Base-by-base conservation (phyloP, 1,140 invertebrate genomes). In the Pseudobourletiella spinata region DNA sequence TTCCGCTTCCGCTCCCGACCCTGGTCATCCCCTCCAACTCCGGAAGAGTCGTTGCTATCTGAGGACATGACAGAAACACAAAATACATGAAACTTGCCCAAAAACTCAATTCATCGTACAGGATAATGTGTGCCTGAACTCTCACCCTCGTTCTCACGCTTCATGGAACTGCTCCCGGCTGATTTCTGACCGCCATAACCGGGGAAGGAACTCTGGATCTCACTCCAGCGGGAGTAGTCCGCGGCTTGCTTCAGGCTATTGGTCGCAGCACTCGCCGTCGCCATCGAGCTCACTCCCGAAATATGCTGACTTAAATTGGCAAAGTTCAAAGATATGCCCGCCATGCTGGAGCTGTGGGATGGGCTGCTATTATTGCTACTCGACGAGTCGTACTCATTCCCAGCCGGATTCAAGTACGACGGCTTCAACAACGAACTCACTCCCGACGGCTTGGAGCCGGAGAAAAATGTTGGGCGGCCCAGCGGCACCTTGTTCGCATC, bases 1-100 rank as follows among this genome's bases (percentile, higher is more conserved):
- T 83, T 84, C 70, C 86, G 81, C 32, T 65, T 51, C 6, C 24
- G 20, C 4, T 52, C 58, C 11, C 63, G 8, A 14, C 59, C 57
- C 16, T 48, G 15, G 48, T 66, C 68, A 3, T 42, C 51, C 20
- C 28, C 24, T 0, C 6, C 43, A 16, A 11, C 25, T 0, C 42
- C 63, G 54, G 22, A 22, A 6, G 44, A 48, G 22, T 48, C 44
- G 44, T 18, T 48, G 22, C 44, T 48, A 22, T 48, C 44, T 48
- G 44, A 8, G 6, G n/a, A 39, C n/a, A 39, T 11, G n/a, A 11
- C 11, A 39, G 11, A 39, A 39, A 11, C n/a, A 11, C 11, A n/a
- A 11, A 39, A 39, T 39, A n/a, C 11, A n/a, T 39, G n/a, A 11
- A 39, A 11, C n/a, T 11, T 39, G 35, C 11, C 35, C 35, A 39